These are phyloP conservation scores for Sebastes fasciatus DNA, from an alignment of 2,113 vertebrate species.

Conservation along the genomic window DNA sequence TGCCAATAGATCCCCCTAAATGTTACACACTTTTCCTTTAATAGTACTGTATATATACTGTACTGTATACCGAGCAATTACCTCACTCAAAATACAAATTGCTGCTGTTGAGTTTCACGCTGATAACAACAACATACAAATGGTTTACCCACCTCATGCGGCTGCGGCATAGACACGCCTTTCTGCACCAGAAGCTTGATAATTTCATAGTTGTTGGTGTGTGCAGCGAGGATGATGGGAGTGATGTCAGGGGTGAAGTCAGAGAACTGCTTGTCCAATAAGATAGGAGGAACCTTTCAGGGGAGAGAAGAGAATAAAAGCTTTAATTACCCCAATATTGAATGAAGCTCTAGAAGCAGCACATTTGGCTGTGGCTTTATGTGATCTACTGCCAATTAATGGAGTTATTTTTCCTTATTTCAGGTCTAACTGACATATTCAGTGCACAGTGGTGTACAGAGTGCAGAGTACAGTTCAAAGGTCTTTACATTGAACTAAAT, in stretches of 20 bases:
- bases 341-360: conserved; percentile 8
- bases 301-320: conserved; percentile 15
- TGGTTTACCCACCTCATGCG: conserved; percentile 87
- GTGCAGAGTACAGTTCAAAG: background rate
- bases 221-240: conserved; percentile 97
- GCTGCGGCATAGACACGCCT: conserved; percentile 94
- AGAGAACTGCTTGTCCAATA: conserved; percentile 98
- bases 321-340: conserved; percentile 8
- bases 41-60: background rate
- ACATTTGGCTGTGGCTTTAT: background rate
- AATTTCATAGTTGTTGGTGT: conserved; percentile 99
- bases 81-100: background rate
- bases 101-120: background rate
- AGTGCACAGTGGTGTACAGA: background rate
- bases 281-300: conserved; percentile 93
- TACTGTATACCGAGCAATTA: background rate
- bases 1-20: no score
- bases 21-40: no score
- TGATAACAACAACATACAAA: background rate
- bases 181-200: conserved; percentile 98
- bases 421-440: conserved; percentile 19
- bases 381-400: background rate
- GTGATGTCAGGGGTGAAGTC: conserved; percentile 99
- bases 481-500: background rate
- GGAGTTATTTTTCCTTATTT: background rate